These are phyloP conservation scores for Artemia sp. DNA, from an alignment of 2,888 invertebrate species.

Conservation along the genomic window DNA sequence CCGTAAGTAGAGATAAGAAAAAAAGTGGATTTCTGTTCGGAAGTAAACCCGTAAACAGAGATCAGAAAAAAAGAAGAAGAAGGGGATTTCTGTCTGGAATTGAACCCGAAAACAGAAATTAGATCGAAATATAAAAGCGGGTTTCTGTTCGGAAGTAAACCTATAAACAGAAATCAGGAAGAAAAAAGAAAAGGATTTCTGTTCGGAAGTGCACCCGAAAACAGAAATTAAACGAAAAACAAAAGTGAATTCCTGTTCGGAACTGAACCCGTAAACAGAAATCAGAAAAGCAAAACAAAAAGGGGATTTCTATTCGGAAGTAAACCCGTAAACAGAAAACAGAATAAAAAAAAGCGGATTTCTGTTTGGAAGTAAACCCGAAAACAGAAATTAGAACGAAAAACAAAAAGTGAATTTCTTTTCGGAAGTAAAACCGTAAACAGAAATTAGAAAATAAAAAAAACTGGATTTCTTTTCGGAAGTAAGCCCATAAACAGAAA, in stretches of 20 bases:
- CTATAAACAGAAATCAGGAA: not conserved
- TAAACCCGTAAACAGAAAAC: no score
- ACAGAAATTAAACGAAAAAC: no score
- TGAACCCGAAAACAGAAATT: conserved; percentile 9
- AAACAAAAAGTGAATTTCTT: no score
- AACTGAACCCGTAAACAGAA: no score
- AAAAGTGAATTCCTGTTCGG: not conserved
- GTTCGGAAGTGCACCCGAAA: no score
- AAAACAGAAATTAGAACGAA: not conserved
- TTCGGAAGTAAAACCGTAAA: no score
- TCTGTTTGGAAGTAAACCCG: not conserved
- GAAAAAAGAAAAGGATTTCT: not conserved
- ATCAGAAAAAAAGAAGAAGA: conserved; percentile 2
- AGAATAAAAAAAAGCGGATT: no score
- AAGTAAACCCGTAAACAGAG: conserved; percentile 4
- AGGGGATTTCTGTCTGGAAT: conserved; percentile 3
- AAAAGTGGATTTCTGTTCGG: not conserved
- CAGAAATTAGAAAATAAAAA: no score
- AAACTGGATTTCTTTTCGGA: not conserved
- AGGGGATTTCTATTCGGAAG: no score
- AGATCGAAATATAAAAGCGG: not conserved
- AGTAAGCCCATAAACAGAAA: conserved; percentile 3
- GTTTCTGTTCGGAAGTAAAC: conserved; percentile 12
- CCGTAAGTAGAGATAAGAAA: not conserved
- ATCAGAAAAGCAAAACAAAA: no score